These are phyloP conservation scores for Pampusana beccarii DNA, from an alignment of 2,113 vertebrate species.

Conservation along the genomic window DNA sequence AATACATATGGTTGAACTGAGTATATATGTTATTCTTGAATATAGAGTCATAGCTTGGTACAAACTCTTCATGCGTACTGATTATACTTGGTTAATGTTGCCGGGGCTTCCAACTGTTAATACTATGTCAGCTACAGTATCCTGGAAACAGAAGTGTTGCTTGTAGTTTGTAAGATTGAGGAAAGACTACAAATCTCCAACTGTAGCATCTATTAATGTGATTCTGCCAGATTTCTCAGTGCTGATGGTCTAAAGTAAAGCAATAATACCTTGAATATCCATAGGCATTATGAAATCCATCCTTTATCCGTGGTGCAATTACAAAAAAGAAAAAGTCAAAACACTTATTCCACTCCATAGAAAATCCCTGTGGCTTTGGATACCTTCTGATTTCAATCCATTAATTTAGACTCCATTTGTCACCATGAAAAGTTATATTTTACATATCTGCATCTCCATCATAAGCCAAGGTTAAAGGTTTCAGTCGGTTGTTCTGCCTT, in stretches of 20 bases:
- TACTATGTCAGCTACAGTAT: neutral
- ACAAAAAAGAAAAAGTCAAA: slow-evolving; percentile 38
- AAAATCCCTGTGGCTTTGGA: slow-evolving; percentile 53
- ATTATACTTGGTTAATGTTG: slow-evolving; percentile 65
- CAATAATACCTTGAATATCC: slow-evolving; percentile 23
- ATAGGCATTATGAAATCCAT: slow-evolving; percentile 43
- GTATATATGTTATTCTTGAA: slow-evolving; percentile 60
- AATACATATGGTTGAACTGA: slow-evolving; percentile 54
- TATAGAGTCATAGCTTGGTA: slow-evolving; percentile 64
- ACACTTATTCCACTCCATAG: slow-evolving; percentile 53
- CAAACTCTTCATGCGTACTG: slow-evolving; percentile 72
- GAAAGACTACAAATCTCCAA: slow-evolving; percentile 54
- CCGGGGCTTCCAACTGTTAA: slow-evolving; percentile 37
- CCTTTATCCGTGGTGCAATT: slow-evolving; percentile 37
- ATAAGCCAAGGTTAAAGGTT: slow-evolving; percentile 97
- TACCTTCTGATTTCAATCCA: slow-evolving; percentile 32
- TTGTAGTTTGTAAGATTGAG: slow-evolving; percentile 25
- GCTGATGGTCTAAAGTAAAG: slow-evolving; percentile 41
- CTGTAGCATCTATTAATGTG: slow-evolving; percentile 14
- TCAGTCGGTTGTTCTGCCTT: slow-evolving; percentile 96
- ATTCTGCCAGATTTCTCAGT: slow-evolving; percentile 55
- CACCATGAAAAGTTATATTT: neutral
- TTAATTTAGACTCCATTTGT: slow-evolving; percentile 40
- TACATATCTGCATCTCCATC: slow-evolving; percentile 98
- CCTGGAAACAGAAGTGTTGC: slow-evolving; percentile 52